A percentile compares a stretch with the other conserved stretches of the same genome.
These are phyloP conservation scores for Xerus rutilus DNA, from an alignment of 2,797 vertebrate species.

Conservation along the genomic window DNA sequence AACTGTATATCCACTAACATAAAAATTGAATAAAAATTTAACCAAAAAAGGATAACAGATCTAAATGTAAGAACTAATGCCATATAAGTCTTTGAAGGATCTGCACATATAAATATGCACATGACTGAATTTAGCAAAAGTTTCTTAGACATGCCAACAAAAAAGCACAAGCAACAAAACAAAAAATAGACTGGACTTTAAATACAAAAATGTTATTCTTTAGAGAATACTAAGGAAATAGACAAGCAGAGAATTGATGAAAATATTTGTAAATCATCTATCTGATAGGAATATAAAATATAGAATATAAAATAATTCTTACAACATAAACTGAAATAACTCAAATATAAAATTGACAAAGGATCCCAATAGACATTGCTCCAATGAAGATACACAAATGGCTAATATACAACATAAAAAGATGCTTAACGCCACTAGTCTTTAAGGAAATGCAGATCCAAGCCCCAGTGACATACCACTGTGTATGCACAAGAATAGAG, in stretches of 20 bases:
- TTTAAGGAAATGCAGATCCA: background rate
- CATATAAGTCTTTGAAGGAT: background rate
- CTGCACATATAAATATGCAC: background rate
- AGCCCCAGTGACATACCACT: background rate
- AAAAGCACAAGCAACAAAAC: background rate
- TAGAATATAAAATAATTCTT: conserved; percentile 10
- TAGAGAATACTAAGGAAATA: background rate
- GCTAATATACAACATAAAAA: background rate
- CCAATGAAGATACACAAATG: background rate
- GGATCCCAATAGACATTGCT: background rate
- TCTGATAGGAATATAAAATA: background rate
- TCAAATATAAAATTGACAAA: background rate
- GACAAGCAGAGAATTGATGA: background rate
- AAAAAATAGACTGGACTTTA: background rate
- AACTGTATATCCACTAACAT: background rate
- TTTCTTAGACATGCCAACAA: background rate
- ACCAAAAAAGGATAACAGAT: background rate
- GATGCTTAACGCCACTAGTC: background rate
- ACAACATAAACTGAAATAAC: background rate
- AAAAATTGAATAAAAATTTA: background rate
- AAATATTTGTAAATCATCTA: background rate
- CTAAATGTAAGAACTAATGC: background rate
- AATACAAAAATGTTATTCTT: background rate
- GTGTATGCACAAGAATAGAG: background rate
- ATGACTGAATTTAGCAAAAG: background rate